Conservation (phyloP, 2,797 vertebrate species). For the Paguma larvata region DNA sequence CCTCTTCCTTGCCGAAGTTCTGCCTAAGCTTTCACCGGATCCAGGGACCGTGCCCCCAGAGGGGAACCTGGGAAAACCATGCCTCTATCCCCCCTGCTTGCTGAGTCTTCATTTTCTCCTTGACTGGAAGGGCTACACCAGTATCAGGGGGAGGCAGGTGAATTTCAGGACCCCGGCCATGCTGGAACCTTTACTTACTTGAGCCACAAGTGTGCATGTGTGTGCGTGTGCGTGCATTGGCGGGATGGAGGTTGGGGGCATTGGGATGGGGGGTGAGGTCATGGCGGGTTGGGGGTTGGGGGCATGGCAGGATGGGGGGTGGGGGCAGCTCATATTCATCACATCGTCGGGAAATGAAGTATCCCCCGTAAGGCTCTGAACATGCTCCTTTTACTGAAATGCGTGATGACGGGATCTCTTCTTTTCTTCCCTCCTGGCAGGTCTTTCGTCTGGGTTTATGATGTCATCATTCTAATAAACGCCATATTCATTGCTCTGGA, state of each 20-base stretch:
- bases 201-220: neutral
- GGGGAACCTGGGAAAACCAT: too few relatives aligned
- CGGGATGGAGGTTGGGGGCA: too few relatives aligned
- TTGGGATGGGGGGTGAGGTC: neutral
- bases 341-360: neutral
- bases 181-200: neutral
- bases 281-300: too few relatives aligned
- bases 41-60: neutral
- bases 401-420: neutral
- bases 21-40: neutral
- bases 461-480: constrained; percentile 95
- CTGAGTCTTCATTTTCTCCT: neutral
- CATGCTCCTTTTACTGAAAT: neutral
- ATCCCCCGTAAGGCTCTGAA: neutral
- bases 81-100: neutral
- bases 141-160: neutral
- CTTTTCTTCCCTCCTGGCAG: constrained; percentile 83
- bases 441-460: constrained; percentile 93
- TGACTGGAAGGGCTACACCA: neutral
- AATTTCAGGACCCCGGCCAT: neutral
- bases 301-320: too few relatives aligned
- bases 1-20: neutral
- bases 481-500: constrained; percentile 96
- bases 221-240: too few relatives aligned
- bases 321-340: too few relatives aligned